Evolutionary conservation across 2,888 invertebrate species (phyloP).

Genomic region (Xanthia togata): DNA sequence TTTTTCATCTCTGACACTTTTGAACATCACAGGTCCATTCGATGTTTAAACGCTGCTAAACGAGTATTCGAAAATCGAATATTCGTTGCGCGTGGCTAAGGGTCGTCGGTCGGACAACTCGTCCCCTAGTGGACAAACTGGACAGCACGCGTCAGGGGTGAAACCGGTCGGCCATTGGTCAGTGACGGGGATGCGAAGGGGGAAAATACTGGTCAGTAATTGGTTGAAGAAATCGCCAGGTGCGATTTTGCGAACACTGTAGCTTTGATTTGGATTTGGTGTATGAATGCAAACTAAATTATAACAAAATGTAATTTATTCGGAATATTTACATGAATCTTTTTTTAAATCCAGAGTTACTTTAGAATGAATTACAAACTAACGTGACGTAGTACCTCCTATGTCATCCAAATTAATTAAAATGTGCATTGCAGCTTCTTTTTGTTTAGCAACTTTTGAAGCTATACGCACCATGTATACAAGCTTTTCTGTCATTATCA

Average conservation of each 20-base stretch:
- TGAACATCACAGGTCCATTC: slow-evolving; percentile 88
- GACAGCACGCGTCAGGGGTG: slow-evolving; percentile 79
- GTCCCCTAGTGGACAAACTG: slow-evolving; percentile 71
- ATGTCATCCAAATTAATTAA: not conserved
- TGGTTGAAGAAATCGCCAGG: slow-evolving; percentile 80
- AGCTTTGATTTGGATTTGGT: not conserved
- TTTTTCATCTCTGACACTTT: slow-evolving; percentile 81
- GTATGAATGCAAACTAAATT: slow-evolving; percentile 4
- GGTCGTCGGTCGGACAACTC: slow-evolving; percentile 53
- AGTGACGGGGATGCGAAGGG: slow-evolving; percentile 70
- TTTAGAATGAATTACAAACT: not conserved
- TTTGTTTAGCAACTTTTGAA: not conserved
- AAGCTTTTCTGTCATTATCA: not conserved
- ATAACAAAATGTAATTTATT: not conserved
- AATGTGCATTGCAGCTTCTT: not conserved
- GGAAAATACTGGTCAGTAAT: slow-evolving; percentile 67
- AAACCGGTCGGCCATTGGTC: slow-evolving; percentile 88
- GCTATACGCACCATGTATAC: too few species aligned
- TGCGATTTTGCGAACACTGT: slow-evolving; percentile 72
- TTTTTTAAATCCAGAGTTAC: not conserved
- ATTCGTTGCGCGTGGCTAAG: slow-evolving; percentile 72
- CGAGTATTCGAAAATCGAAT: slow-evolving; percentile 68
- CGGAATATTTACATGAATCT: not conserved
- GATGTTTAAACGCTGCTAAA: slow-evolving; percentile 80
- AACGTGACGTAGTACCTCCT: not conserved